These are phyloP conservation scores for Erebia palarica DNA, from an alignment of 2,888 invertebrate species.

Conservation along the genomic window DNA sequence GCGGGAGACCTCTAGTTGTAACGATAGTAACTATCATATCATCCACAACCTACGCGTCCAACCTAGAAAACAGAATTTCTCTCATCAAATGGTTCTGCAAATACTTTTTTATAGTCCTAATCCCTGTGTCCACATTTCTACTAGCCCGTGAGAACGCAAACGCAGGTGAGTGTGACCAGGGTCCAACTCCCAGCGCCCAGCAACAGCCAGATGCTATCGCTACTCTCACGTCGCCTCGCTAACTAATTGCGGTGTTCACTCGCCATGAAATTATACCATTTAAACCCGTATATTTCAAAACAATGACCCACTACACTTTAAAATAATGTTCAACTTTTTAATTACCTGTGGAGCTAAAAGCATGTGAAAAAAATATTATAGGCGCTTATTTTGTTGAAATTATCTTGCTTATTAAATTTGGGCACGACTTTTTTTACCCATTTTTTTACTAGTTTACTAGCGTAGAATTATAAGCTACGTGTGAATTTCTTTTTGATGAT, in stretches of 20 bases:
- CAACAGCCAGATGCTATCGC: slow-evolving; percentile 45
- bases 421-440: background rate
- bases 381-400: background rate
- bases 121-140: background rate
- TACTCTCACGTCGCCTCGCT: slow-evolving; percentile 65
- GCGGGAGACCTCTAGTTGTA: too few relatives aligned
- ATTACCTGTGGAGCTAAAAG: slow-evolving; percentile 10
- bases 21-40: too few relatives aligned
- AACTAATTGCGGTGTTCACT: slow-evolving; percentile 70
- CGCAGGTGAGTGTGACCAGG: slow-evolving; percentile 42
- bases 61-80: background rate
- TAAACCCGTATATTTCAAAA: slow-evolving; percentile 64
- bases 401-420: background rate
- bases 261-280: slow-evolving; percentile 72
- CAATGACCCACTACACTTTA: slow-evolving; percentile 47
- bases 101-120: too few relatives aligned
- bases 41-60: background rate
- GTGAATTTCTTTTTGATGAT: background rate
- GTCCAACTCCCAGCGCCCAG: slow-evolving; percentile 34
- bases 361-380: slow-evolving; percentile 36
- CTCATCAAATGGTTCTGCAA: slow-evolving; percentile 5
- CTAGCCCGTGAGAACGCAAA: slow-evolving; percentile 42
- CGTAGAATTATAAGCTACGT: background rate
- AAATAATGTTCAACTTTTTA: slow-evolving; percentile 29
- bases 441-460: background rate